Evolutionary conservation across 2,888 invertebrate genomes (phyloP).

Genomic region (Pegoplata infirma): DNA sequence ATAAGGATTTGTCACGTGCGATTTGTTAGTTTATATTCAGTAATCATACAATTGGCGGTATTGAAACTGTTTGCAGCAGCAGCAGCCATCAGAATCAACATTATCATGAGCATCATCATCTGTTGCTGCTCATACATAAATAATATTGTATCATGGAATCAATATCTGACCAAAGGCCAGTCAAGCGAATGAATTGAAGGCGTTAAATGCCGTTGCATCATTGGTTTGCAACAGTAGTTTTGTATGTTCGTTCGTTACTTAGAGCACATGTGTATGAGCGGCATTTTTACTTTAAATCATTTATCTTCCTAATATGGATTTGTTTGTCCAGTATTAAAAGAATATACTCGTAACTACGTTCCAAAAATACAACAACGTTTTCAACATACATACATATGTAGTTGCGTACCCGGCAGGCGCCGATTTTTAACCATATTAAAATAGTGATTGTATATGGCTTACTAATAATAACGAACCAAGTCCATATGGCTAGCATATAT

Average conservation of each 20-base stretch:
- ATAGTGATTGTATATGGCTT: slow-evolving; percentile 42
- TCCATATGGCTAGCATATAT: slow-evolving; percentile 60
- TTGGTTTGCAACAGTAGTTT: slow-evolving; percentile 41
- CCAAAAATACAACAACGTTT: slow-evolving; percentile 19
- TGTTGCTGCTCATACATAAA: slow-evolving; percentile 21
- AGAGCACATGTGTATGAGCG: slow-evolving; percentile 62
- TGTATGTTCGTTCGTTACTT: slow-evolving; percentile 17
- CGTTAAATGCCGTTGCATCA: slow-evolving; percentile 56
- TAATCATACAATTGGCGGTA: slow-evolving; percentile 75
- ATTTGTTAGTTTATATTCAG: slow-evolving; percentile 78
- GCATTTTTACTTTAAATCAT: slow-evolving; percentile 73
- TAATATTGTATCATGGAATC: slow-evolving; percentile 49
- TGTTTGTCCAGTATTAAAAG: slow-evolving; percentile 52
- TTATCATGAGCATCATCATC: slow-evolving; percentile 20
- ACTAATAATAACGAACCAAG: slow-evolving; percentile 65
- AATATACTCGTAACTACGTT: too few relatives aligned
- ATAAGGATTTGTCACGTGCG: slow-evolving; percentile 78
- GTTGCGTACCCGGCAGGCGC: slow-evolving; percentile 66
- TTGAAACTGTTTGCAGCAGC: slow-evolving; percentile 61
- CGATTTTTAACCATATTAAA: slow-evolving; percentile 67
- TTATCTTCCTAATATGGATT: slow-evolving; percentile 73
- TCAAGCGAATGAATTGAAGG: slow-evolving; percentile 36
- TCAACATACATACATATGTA: neutral
- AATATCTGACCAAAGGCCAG: slow-evolving; percentile 15
- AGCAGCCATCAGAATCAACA: too few relatives aligned